Evolutionary conservation across 2,888 invertebrate genomes (phyloP), one percentile per base, ranked within the genome.

Genomic region (Diplolepis rosae): DNA sequence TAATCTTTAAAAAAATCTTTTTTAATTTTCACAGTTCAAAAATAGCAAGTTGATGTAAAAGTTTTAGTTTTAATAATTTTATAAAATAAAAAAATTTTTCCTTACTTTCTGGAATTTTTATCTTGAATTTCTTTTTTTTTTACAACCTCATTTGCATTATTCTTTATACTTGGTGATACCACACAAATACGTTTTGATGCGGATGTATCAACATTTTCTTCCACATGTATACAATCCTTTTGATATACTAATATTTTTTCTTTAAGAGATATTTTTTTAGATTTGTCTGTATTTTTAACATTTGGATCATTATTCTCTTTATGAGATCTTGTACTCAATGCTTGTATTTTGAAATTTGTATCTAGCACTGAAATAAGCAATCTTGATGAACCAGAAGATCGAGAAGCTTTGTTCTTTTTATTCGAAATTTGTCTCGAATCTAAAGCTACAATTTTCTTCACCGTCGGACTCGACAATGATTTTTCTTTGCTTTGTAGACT

Each of bases 81-180:
- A n/a, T n/a, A n/a, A n/a, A n/a, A n/a, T n/a, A n/a, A n/a, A n/a
- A n/a, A n/a, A n/a, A n/a, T n/a, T 61, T 52, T 32, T 35, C 82
- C 80, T 89, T 88, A 95, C 94, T 95, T 95, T 76, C 91, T 89
- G 72, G 93, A 92, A 84, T 95, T 91, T 90, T 95, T 94, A 86
- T 95, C 89, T 89, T 95, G 92, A 85, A 96, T 93, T 42, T 92
- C 92, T 79, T 93, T 92, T 82, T 95, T 95, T 84, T 92, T 93
- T 4, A 65, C 65, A 27, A 15, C 45, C 22, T 51, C 66, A 11
- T 66, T 70, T 4, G 39, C 30, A 0, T 54, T 51, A 1, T 54
- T 18, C 39, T 65, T 9, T 68, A 61, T 48, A 27, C 65, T 7
- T 42, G 65, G 4, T 4, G 39, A 6, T 7, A 2, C 6, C 28